A percentile compares a stretch with the other conserved stretches of the same genome.
phyloP scores from a whole-genome alignment of 2,797 vertebrate genomes.

The Harpagifer antarcticus region DNA sequence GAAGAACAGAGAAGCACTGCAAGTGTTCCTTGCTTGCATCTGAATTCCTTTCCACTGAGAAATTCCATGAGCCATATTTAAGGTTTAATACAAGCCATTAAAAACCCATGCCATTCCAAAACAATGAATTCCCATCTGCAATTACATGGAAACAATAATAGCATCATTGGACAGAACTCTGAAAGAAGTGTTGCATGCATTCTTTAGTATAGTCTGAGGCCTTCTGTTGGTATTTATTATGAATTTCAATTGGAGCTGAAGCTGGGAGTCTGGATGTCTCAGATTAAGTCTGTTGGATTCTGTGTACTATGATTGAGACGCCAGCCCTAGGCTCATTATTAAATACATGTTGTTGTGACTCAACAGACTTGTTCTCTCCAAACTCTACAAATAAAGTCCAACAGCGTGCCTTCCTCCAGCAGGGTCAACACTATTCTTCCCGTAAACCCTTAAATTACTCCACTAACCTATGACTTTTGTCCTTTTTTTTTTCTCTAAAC shows the following conservation, averaged over 20 bases:
- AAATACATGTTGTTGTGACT: conserved; percentile 5
- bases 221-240: not conserved
- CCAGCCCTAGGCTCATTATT: not conserved
- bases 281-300: conserved; percentile 10
- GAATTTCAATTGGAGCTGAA: not conserved
- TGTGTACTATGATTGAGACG: not conserved
- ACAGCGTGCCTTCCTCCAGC: conserved; percentile 3
- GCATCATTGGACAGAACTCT: not conserved
- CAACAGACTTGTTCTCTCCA: not conserved
- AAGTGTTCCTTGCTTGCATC: not conserved
- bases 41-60: not conserved
- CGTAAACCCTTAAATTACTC: not conserved
- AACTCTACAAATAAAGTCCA: not conserved
- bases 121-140: not conserved
- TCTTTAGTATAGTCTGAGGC: not conserved
- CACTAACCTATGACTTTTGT: not conserved
- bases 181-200: not conserved
- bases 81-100: not conserved
- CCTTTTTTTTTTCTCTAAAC: not conserved
- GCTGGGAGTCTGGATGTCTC: not conserved
- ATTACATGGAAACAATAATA: not conserved
- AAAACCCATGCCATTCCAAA: not conserved
- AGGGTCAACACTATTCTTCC: not conserved
- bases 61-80: not conserved
- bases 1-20: not conserved